Percentiles rank a stretch among this genome's conserved stretches.
Conservation (phyloP, 2,888 invertebrate species). For the Noctua janthe region DNA sequence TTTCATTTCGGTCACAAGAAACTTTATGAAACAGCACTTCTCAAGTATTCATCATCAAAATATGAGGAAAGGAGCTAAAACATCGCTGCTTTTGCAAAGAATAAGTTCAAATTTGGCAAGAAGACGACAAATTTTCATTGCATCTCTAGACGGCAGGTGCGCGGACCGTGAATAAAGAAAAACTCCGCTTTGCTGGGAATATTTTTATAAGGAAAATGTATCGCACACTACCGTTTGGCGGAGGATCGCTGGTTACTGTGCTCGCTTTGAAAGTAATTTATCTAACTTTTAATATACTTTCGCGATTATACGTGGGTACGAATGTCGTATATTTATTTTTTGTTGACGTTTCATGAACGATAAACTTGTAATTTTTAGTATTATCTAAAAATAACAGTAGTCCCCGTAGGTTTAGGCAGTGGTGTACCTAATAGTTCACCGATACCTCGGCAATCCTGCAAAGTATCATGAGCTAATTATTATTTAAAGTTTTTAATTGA, state of each 20-base stretch:
- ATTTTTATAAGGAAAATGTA: constrained; percentile 83
- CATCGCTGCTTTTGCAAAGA: constrained; percentile 75
- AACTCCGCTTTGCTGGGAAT: constrained; percentile 76
- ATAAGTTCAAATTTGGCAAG: constrained; percentile 85
- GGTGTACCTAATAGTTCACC: too few relatives aligned
- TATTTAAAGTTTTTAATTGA: too few relatives aligned
- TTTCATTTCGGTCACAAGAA: constrained; percentile 69
- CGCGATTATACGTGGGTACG: constrained; percentile 58
- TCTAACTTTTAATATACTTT: constrained; percentile 71
- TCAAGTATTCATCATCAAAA: constrained; percentile 74
- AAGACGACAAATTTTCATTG: constrained; percentile 86
- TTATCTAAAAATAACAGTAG: neutral
- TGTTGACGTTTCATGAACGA: constrained; percentile 22
- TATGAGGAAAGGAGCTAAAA: constrained; percentile 73
- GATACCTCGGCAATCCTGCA: too few relatives aligned
- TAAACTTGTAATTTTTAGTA: neutral
- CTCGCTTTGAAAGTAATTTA: constrained; percentile 71
- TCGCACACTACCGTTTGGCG: constrained; percentile 73
- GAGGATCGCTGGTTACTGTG: constrained; percentile 78
- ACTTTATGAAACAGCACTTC: constrained; percentile 71
- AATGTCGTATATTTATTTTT: constrained; percentile 49
- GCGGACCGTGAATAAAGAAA: constrained; percentile 82
- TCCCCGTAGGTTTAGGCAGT: too few relatives aligned
- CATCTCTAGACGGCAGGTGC: constrained; percentile 81
- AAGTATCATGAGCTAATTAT: too few relatives aligned